phyloP scores from a whole-genome alignment of 30 jellyfish, hydroid and myxozoan genomes.

The Hydra vulgaris region DNA sequence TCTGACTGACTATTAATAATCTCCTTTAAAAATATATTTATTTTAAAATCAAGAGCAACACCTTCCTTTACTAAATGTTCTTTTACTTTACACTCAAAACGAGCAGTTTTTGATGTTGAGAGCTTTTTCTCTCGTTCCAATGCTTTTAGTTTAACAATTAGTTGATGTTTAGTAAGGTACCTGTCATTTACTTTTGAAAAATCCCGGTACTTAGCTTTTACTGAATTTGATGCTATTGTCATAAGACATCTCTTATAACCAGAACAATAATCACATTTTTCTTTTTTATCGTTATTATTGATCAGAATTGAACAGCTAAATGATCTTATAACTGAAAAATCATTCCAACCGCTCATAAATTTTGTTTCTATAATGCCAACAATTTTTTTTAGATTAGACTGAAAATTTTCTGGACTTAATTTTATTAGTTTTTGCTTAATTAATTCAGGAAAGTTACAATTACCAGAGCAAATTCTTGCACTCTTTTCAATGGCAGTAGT shows the following conservation, averaged over 20 bases:
- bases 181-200: background rate
- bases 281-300: background rate
- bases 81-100: background rate
- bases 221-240: background rate
- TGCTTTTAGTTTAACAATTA: background rate
- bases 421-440: background rate
- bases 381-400: background rate
- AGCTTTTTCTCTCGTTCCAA: constrained; percentile 2
- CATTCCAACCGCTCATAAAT: background rate
- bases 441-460: background rate
- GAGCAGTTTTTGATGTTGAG: constrained; percentile 4
- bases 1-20: background rate
- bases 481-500: background rate
- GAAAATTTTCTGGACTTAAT: background rate
- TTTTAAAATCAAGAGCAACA: background rate
- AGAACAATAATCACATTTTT: background rate
- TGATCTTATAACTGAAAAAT: background rate
- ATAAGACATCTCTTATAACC: background rate
- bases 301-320: background rate
- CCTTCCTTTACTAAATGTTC: background rate
- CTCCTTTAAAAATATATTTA: background rate
- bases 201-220: background rate
- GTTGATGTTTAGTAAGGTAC: background rate
- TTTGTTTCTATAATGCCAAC: background rate
- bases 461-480: background rate